Base-by-base conservation (phyloP, 2,888 invertebrate genomes). In the Lingula anatina region DNA sequence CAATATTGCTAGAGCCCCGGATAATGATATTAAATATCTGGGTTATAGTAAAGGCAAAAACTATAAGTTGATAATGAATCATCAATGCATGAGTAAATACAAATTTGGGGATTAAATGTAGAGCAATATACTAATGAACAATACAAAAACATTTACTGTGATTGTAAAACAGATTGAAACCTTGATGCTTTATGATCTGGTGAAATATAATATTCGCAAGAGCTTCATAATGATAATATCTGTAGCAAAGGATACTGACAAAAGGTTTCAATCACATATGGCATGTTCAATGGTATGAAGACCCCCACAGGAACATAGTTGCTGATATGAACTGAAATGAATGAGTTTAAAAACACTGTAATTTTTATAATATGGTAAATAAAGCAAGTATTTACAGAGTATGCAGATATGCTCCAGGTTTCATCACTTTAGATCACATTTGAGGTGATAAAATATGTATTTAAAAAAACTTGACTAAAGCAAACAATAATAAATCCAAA, bases 1-100 rank as follows among this genome's bases (percentile, higher is more conserved):
- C 26, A 96, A 79, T 57, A 95, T 81, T 9, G 88, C 94, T 65
- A 96, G 81, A 0, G 95, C 96, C 64, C 89, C 84, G 15, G 95
- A 95, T 45, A 77, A 59, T 23, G 76, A 77, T 90, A 89, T 58
- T 88, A 86, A 55, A 87, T 85, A 64, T 67, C 75, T 75, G 51
- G 25, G 12, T 35, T 27, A 18, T n/a, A 28, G 55, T 37, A 70
- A 46, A 50, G 67, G 66, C 41, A 64, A 60, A 20, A 49, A 24
- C 31, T 45, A 35, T n/a, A 18, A 40, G 18, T 3, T 7, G 28
- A 7, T 3, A 1, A 28, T 12, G 31, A n/a, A n/a, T n/a, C n/a
- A n/a, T n/a, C n/a, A 12, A 35, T n/a, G n/a, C n/a, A 35, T 35
- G 12, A 35, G 9, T 35, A 35, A 35, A n/a, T 9, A 35, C 35